Base-by-base conservation (phyloP, 1,140 invertebrate genomes). In the Drosophila suzukii region DNA sequence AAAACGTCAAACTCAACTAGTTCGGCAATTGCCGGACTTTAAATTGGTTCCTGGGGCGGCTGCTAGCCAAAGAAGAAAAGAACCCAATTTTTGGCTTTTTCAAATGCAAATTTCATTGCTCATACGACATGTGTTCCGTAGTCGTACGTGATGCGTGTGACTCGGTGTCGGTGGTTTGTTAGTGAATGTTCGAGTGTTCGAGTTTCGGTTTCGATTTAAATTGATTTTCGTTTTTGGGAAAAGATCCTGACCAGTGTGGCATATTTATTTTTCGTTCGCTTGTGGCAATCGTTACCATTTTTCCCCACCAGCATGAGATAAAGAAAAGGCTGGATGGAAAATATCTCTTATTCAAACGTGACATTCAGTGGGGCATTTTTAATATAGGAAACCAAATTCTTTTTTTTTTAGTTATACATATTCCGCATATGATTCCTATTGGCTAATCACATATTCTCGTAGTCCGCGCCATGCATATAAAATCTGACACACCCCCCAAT, bases 81-180 rank as follows among this genome's bases (percentile, higher is more conserved):
- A 76, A 58, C 36, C 44, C 49, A 76, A 56, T 68, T 60, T 76
- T 54, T 50, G 74, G 73, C 53, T 58, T 58, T 34, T 49, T n/a
- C 62, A 76, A 76, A 76, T 77, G 75, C 55, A 77, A 77, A 77
- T 77, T 77, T 76, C 63, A 68, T 77, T 77, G 63, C 51, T 50
- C 63, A 70, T 56, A 57, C 75, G 63, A 60, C 62, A 77, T 70
- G 74, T 78, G 65, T 38, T 61, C 50, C 43, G 24, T 38, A 13
- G 32, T n/a, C 17, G 51, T 76, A 68, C 54, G 54, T 77, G 55
- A 49, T 54, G 53, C 41, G 46, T 65, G 7, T 46, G 27, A 27
- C 41, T 11, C 3, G 27, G 27, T 27, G 32, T 32, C 32, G 32
- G 32, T 32, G 24, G 32, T 20, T 30, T 15, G 30, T 43, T 8